phyloP scores from a whole-genome alignment of 37 sponge, comb jelly and placozoan species.

The Oopsacas minuta region DNA sequence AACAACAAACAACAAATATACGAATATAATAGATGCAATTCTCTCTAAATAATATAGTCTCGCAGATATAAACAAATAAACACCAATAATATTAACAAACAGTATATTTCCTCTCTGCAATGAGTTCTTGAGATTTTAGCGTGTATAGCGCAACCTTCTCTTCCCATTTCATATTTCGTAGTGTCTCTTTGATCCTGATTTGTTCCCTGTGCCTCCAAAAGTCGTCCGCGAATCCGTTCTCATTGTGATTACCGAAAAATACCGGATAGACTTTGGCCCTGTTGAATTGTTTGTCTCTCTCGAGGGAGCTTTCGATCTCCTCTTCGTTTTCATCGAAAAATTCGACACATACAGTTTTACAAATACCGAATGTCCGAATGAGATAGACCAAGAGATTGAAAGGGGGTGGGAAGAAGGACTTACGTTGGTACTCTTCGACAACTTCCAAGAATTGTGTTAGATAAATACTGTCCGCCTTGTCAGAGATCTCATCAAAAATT shows the following conservation, averaged over 20 bases:
- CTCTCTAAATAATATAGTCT: no score
- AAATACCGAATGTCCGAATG: neutral
- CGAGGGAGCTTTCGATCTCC: neutral
- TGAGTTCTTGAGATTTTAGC: neutral
- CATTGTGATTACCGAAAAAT: slow-evolving; percentile 1
- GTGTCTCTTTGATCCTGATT: neutral
- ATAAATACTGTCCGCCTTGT: neutral
- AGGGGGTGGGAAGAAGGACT: neutral
- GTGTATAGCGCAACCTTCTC: neutral
- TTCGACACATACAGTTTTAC: neutral
- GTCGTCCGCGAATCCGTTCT: neutral
- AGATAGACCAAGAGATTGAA: neutral
- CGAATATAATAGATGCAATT: no score
- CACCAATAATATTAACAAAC: neutral
- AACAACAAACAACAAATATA: no score
- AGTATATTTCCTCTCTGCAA: neutral
- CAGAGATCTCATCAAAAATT: neutral
- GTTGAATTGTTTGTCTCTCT: neutral
- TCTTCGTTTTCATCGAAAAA: neutral
- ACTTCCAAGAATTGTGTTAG: neutral
- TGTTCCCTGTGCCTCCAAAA: neutral
- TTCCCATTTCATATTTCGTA: neutral
- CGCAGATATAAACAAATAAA: no score
- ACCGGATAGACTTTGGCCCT: neutral
- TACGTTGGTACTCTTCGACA: neutral